These are phyloP conservation scores for Propsilocerus akamusi DNA, from an alignment of 1,140 invertebrate species.

Conservation along the genomic window DNA sequence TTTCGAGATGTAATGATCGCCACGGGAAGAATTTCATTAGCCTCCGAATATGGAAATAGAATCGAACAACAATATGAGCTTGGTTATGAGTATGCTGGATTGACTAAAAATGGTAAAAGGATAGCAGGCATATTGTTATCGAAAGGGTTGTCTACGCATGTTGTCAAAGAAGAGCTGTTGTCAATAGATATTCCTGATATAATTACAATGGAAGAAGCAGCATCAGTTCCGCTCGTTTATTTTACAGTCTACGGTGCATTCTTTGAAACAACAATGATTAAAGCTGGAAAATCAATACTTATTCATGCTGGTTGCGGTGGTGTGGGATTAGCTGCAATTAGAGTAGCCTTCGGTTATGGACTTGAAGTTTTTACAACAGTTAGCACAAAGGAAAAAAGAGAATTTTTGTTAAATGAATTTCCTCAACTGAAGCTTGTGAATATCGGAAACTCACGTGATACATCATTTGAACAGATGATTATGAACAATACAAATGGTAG, in stretches of 20 bases:
- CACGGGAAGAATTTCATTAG: constrained; percentile 46
- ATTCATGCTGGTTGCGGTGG: constrained; percentile 82
- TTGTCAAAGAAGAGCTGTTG: constrained; percentile 40
- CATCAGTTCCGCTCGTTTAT: constrained; percentile 74
- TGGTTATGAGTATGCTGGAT: constrained; percentile 58
- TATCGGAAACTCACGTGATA: constrained; percentile 40
- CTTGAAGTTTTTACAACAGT: constrained; percentile 59
- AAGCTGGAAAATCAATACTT: constrained; percentile 47
- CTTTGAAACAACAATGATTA: constrained; percentile 37
- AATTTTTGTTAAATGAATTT: constrained; percentile 55
- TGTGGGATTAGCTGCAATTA: constrained; percentile 73
- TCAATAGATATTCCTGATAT: constrained; percentile 60
- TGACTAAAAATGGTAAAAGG: constrained; percentile 31
- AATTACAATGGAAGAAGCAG: constrained; percentile 74
- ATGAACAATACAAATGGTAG: constrained; percentile 33
- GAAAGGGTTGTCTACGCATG: constrained; percentile 36
- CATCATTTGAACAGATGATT: constrained; percentile 38
- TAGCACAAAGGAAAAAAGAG: constrained; percentile 49
- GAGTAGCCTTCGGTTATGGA: constrained; percentile 47
- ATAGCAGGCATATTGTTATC: constrained; percentile 46
- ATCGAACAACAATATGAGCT: constrained; percentile 41
- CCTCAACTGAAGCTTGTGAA: constrained; percentile 36
- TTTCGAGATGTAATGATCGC: constrained; percentile 64
- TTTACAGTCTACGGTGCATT: constrained; percentile 70
- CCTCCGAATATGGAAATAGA: constrained; percentile 31